These are phyloP conservation scores for Seriola dumerili DNA, from an alignment of 2,113 vertebrate species.

Conservation along the genomic window DNA sequence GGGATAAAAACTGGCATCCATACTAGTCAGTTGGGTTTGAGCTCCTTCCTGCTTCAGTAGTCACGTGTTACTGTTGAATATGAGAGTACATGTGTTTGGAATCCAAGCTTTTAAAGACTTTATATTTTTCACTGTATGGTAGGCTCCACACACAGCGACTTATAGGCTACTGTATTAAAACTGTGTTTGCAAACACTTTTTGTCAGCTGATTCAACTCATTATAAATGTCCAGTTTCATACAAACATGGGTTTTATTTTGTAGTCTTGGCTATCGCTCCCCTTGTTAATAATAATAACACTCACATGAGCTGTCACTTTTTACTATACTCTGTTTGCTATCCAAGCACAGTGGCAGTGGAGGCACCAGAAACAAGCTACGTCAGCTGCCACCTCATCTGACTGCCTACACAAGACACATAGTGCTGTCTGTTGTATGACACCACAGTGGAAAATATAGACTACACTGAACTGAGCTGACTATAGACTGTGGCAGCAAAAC, in stretches of 20 bases:
- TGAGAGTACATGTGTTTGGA: neutral
- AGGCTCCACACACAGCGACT: neutral
- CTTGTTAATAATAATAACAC: neutral
- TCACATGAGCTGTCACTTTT: neutral
- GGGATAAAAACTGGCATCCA: slow-evolving; percentile 31
- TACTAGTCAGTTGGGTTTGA: slow-evolving; percentile 2
- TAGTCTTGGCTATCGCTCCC: neutral
- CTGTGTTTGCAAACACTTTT: neutral
- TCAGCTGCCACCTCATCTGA: neutral
- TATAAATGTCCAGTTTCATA: neutral
- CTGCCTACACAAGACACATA: neutral
- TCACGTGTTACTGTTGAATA: slow-evolving; percentile 10
- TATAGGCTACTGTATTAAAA: too few species aligned
- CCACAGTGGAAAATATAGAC: neutral
- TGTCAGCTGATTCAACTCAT: neutral
- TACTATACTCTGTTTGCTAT: neutral
- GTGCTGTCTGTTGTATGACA: neutral
- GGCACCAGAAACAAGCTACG: neutral
- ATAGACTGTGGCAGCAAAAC: neutral
- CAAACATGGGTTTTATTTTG: neutral
- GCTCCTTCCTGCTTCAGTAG: slow-evolving; percentile 30
- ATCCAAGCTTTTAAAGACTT: neutral
- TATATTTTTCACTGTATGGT: neutral
- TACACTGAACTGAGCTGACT: neutral
- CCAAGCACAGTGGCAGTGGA: neutral